phyloP scores from a whole-genome alignment of 2,888 invertebrate genomes.

The Resseliella maxima region DNA sequence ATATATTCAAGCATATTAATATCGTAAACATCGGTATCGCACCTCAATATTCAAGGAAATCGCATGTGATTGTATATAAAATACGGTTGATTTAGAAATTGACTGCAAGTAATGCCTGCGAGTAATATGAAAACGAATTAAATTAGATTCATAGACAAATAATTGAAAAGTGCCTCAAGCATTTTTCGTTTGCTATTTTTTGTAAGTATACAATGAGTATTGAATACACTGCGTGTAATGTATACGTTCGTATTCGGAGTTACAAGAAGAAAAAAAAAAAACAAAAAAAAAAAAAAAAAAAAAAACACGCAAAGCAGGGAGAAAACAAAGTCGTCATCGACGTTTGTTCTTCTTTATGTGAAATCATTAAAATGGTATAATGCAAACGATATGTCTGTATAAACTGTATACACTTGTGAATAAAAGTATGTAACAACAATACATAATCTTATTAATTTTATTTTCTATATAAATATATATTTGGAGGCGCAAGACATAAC shows the following conservation, averaged over 20 bases:
- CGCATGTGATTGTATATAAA: background rate
- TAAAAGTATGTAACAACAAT: conserved; percentile 13
- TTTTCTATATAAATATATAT: conserved; percentile 45
- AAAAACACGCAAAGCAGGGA: background rate
- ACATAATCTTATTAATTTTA: conserved; percentile 46
- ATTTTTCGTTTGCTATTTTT: background rate
- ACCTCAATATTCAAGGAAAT: background rate
- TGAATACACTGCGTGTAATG: conserved; percentile 9
- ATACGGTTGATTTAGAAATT: background rate
- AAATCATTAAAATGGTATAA: conserved; percentile 16
- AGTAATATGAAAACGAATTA: conserved; percentile 41
- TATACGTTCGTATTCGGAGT: background rate
- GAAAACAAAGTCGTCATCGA: background rate
- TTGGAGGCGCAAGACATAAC: conserved; percentile 6
- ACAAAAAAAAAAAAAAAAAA: background rate
- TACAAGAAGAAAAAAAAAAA: background rate
- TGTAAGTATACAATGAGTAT: background rate
- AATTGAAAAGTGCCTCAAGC: conserved; percentile 43
- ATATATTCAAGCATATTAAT: background rate
- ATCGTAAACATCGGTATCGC: background rate
- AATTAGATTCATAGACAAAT: conserved; percentile 44
- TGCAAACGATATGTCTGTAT: conserved; percentile 32
- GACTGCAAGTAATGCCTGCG: conserved; percentile 20
- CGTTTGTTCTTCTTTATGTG: background rate
- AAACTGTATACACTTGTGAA: background rate